Conservation (phyloP, 1,140 invertebrate genomes). For the Meloidogyne exigua region DNA sequence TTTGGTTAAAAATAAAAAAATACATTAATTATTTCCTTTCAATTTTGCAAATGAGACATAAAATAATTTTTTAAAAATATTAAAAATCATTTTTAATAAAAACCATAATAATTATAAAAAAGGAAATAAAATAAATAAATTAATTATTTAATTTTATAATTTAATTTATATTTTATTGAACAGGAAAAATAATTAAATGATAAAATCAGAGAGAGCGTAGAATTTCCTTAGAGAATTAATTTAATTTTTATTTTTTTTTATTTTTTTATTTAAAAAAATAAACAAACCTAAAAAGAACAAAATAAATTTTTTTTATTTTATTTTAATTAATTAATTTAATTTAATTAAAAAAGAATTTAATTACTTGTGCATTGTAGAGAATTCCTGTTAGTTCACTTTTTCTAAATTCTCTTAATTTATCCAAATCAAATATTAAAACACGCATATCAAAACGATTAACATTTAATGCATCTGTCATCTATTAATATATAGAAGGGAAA, state of each 20-base stretch:
- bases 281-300: too few relatives aligned
- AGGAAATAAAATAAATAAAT: neutral
- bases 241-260: too few relatives aligned
- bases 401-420: slow-evolving; percentile 21
- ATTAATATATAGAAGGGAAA: neutral
- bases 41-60: neutral
- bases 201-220: too few relatives aligned
- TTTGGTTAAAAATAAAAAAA: neutral
- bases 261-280: too few relatives aligned
- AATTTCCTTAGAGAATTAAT: too few relatives aligned
- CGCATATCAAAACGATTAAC: slow-evolving; percentile 29
- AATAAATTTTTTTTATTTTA: too few relatives aligned
- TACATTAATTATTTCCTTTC: neutral
- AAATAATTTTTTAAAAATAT: neutral
- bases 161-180: too few relatives aligned
- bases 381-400: slow-evolving; percentile 18
- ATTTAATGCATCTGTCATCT: slow-evolving; percentile 23
- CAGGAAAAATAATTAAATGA: too few relatives aligned
- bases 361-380: slow-evolving; percentile 21
- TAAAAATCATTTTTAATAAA: neutral
- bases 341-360: neutral
- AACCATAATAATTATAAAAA: neutral
- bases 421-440: slow-evolving; percentile 22
- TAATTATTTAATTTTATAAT: too few relatives aligned
- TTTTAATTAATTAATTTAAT: neutral